phyloP scores from a whole-genome alignment of 1,140 invertebrate genomes.

The Drosophila pseudoananassae region DNA sequence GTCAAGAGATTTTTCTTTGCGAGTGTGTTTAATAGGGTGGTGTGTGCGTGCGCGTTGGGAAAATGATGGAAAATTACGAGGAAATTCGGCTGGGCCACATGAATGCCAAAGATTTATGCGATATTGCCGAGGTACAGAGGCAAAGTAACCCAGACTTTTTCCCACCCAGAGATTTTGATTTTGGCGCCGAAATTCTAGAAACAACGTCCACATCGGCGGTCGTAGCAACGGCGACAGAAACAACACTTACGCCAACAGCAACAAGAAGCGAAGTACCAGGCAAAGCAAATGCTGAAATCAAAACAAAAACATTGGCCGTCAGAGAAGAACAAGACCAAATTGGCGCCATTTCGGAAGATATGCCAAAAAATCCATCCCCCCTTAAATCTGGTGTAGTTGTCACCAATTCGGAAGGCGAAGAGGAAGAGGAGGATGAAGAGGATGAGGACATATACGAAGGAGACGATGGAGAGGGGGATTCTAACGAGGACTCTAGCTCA shows the following conservation, averaged over 20 bases:
- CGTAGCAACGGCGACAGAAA: constrained; percentile 8
- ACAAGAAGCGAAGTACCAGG: constrained; percentile 62
- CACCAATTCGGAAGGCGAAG: constrained; percentile 51
- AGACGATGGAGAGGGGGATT: constrained; percentile 84
- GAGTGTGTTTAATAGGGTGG: constrained; percentile 16
- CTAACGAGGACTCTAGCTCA: constrained; percentile 85
- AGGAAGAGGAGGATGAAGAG: constrained; percentile 56
- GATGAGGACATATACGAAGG: constrained; percentile 62
- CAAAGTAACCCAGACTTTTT: constrained; percentile 24
- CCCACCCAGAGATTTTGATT: constrained; percentile 59
- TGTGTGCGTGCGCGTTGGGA: constrained; percentile 36
- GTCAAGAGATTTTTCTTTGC: constrained; percentile 35
- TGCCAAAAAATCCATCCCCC: constrained; percentile 13
- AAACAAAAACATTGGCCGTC: constrained; percentile 75
- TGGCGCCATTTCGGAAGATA: constrained; percentile 59
- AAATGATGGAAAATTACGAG: constrained; percentile 80
- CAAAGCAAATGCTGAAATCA: constrained; percentile 75
- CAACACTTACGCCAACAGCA: constrained; percentile 16
- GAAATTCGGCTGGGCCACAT: constrained; percentile 63
- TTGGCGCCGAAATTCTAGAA: constrained; percentile 81
- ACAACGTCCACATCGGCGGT: constrained; percentile 46
- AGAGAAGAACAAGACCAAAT: constrained; percentile 62
- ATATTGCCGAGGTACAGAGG: constrained; percentile 42
- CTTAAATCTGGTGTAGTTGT: constrained; percentile 27
- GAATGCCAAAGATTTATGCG: constrained; percentile 59